These are phyloP conservation scores for Apamea monoglypha DNA, from an alignment of 2,888 invertebrate genomes.

Conservation along the genomic window DNA sequence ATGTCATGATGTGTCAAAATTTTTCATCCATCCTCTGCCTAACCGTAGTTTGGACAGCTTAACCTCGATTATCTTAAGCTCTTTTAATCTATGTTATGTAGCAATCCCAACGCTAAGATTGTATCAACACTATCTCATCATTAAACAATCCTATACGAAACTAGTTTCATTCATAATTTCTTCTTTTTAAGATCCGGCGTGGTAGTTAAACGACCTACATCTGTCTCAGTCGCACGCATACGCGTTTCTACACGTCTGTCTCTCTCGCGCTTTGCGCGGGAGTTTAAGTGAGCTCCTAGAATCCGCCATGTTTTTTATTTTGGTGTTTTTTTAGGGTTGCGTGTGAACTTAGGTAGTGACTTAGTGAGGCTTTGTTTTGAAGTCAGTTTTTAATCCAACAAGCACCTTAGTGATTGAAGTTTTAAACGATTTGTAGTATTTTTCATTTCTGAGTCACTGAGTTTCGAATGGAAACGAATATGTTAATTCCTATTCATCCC, in stretches of 20 bases:
- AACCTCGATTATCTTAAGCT: background rate
- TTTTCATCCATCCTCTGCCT: background rate
- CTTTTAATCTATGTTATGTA: conserved; percentile 8
- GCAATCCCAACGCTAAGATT: conserved; percentile 14
- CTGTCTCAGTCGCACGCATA: conserved; percentile 27
- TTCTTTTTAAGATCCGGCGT: conserved; percentile 81
- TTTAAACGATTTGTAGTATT: background rate
- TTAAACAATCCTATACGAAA: conserved; percentile 50
- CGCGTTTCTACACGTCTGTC: conserved; percentile 24
- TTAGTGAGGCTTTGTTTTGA: conserved; percentile 53
- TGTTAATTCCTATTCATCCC: background rate
- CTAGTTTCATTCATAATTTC: conserved; percentile 65
- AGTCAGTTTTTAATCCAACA: conserved; percentile 14
- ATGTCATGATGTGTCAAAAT: background rate
- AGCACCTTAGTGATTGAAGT: background rate
- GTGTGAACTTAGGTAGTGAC: conserved; percentile 37
- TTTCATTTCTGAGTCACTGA: background rate
- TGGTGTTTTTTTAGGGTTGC: conserved; percentile 63
- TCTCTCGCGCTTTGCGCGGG: conserved; percentile 62
- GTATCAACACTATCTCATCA: conserved; percentile 49
- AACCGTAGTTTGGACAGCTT: background rate
- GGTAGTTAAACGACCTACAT: conserved; percentile 68
- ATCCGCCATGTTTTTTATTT: conserved; percentile 63
- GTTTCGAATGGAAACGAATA: background rate
- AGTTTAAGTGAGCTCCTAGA: conserved; percentile 63